Evolutionary conservation across 1,140 invertebrate species (phyloP).

Genomic region (Nymphalis io): DNA sequence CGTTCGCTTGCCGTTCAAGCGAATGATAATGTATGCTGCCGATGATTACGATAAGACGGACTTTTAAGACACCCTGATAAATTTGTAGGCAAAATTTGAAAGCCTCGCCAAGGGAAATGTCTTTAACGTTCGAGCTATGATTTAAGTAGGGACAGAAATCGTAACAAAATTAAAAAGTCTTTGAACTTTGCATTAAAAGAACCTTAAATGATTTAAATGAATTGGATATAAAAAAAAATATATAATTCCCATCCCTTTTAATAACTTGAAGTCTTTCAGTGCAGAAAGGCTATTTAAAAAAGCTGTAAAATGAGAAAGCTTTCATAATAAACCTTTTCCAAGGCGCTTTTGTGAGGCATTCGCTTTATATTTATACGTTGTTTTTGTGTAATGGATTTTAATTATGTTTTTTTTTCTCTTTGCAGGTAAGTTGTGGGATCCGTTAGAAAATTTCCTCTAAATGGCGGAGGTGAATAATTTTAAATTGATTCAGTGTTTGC

Average conservation of each 20-base stretch:
- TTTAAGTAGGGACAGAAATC: background rate
- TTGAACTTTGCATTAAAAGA: conserved; percentile 23
- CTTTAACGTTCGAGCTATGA: background rate
- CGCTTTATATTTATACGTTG: conserved; percentile 27
- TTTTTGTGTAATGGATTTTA: conserved; percentile 34
- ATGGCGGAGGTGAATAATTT: conserved; percentile 25
- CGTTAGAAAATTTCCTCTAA: conserved; percentile 26
- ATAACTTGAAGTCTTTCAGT: conserved; percentile 38
- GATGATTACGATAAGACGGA: no score
- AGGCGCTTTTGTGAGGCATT: conserved; percentile 25
- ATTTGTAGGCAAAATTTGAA: no score
- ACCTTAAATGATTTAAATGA: conserved; percentile 43
- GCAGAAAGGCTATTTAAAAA: conserved; percentile 24
- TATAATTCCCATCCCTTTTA: conserved; percentile 41
- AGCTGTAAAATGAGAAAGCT: conserved; percentile 36
- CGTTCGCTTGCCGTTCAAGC: no score
- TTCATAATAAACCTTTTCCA: conserved; percentile 33
- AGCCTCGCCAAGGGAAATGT: no score
- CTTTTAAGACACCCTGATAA: no score
- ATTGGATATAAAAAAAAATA: conserved; percentile 44
- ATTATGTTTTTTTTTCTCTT: conserved; percentile 43
- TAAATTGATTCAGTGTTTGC: background rate
- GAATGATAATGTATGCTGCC: no score
- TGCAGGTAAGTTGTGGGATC: conserved; percentile 57
- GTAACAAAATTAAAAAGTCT: conserved; percentile 17